These are phyloP conservation scores for Athripsodes cinereus DNA, from an alignment of 2,888 invertebrate genomes.

Conservation along the genomic window DNA sequence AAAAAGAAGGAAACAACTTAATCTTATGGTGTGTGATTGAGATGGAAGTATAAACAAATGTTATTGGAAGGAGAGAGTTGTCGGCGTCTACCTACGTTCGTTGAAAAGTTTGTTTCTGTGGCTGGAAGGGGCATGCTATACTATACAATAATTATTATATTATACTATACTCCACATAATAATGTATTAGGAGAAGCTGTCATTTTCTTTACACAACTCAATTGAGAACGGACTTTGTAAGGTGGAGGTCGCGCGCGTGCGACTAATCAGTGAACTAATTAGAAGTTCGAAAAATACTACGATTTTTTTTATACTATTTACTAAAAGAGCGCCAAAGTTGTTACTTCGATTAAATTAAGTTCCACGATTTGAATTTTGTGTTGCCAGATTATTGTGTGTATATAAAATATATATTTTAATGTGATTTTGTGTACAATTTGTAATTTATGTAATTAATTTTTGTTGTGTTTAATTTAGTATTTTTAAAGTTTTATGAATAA, in stretches of 20 bases:
- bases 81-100: slow-evolving; percentile 12
- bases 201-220: slow-evolving; percentile 24
- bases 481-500: too few species aligned
- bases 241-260: slow-evolving; percentile 5
- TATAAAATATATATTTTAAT: too few species aligned
- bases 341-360: background rate
- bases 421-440: too few species aligned
- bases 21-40: slow-evolving; percentile 1
- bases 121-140: slow-evolving; percentile 6
- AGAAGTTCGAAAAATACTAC: background rate
- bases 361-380: background rate
- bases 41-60: slow-evolving; percentile 20
- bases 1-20: slow-evolving; percentile 6
- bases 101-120: slow-evolving; percentile 14
- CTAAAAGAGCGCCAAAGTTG: background rate
- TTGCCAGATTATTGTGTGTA: background rate
- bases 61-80: slow-evolving; percentile 14
- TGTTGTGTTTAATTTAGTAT: too few species aligned
- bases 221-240: slow-evolving; percentile 20
- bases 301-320: background rate
- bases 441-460: too few species aligned
- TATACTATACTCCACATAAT: too few species aligned
- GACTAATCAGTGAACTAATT: background rate
- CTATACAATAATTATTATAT: too few species aligned
- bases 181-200: slow-evolving; percentile 20